These are phyloP conservation scores for Hesperia comma DNA, from an alignment of 2,888 invertebrate species.

Conservation along the genomic window DNA sequence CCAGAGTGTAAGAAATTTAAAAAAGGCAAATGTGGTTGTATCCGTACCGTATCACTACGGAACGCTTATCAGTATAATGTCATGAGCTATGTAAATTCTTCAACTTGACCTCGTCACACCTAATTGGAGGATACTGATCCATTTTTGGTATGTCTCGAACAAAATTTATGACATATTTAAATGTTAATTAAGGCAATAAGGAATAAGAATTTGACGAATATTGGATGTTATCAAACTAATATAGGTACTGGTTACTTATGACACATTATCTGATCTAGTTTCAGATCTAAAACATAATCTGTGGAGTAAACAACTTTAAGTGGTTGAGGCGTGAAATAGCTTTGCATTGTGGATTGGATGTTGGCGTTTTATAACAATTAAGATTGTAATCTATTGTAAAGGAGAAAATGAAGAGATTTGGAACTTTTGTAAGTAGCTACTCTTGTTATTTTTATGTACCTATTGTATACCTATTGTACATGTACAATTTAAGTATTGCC, in stretches of 20 bases:
- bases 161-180: slow-evolving; percentile 75
- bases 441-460: slow-evolving; percentile 26
- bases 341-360: slow-evolving; percentile 40
- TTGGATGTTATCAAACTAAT: slow-evolving; percentile 60
- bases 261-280: slow-evolving; percentile 68
- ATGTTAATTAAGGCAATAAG: slow-evolving; percentile 77
- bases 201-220: slow-evolving; percentile 65
- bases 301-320: slow-evolving; percentile 59
- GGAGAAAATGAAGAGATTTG: slow-evolving; percentile 51
- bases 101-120: slow-evolving; percentile 71
- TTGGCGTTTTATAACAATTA: slow-evolving; percentile 19
- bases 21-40: slow-evolving; percentile 56
- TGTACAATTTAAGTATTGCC: too few relatives aligned
- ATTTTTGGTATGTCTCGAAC: slow-evolving; percentile 73
- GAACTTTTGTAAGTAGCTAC: slow-evolving; percentile 62
- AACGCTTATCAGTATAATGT: slow-evolving; percentile 55
- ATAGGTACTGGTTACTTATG: slow-evolving; percentile 60
- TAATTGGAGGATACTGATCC: slow-evolving; percentile 72
- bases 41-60: slow-evolving; percentile 49
- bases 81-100: slow-evolving; percentile 70
- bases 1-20: slow-evolving; percentile 15
- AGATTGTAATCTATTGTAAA: slow-evolving; percentile 7
- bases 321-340: slow-evolving; percentile 48
- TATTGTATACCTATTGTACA: slow-evolving; percentile 2
- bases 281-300: slow-evolving; percentile 70